A percentile compares a stretch with the other conserved stretches of the same genome.
These are phyloP conservation scores for Neotoma lepida DNA, from an alignment of 2,113 vertebrate species.

Conservation along the genomic window DNA sequence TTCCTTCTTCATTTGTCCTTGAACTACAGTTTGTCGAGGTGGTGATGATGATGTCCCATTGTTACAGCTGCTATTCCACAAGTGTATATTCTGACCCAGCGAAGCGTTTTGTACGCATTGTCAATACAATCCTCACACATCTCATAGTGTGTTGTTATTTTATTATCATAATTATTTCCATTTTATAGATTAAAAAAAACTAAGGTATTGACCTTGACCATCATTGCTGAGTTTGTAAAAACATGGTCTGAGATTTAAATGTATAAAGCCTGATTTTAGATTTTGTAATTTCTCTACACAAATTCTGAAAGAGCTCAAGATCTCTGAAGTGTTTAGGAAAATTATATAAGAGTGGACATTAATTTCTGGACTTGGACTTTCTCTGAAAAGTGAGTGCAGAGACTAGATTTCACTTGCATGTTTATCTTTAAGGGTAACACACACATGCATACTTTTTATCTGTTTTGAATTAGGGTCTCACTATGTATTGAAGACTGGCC, in stretches of 20 bases:
- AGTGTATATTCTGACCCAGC: background rate
- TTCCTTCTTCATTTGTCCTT: background rate
- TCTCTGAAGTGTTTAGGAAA: background rate
- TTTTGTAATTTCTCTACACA: background rate
- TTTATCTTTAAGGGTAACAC: background rate
- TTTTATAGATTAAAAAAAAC: conserved; percentile 1
- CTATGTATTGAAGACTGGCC: background rate
- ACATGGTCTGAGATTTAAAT: background rate
- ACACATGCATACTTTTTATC: background rate
- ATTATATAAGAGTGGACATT: background rate
- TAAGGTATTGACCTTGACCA: background rate
- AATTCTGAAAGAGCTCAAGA: background rate
- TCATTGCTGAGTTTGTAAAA: background rate
- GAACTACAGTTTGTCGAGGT: background rate
- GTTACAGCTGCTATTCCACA: background rate
- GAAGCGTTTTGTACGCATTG: background rate
- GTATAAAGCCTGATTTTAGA: background rate
- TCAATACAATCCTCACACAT: background rate
- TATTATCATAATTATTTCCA: background rate
- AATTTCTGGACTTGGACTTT: background rate
- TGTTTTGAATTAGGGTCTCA: background rate
- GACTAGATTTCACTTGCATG: background rate
- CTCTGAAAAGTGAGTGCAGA: background rate
- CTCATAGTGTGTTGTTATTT: background rate
- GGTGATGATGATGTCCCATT: background rate